Base-by-base conservation (phyloP, 2,797 vertebrate species). In the Loris lydekkerianus region DNA sequence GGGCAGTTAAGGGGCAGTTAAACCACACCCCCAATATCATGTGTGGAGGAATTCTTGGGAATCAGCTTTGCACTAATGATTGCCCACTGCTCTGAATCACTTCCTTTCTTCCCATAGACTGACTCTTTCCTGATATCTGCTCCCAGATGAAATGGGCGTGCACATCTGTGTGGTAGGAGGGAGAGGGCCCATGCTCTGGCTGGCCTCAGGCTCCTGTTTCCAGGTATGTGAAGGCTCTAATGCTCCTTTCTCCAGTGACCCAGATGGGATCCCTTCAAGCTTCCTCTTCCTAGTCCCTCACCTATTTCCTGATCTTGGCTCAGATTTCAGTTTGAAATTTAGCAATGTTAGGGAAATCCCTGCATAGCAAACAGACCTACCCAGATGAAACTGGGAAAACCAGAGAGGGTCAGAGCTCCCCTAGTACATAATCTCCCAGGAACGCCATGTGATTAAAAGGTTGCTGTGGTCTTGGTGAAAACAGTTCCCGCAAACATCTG, bases 21-120 rank as follows among this genome's bases (percentile, higher is more conserved):
- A 83, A 46, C 37, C 25, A 56, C 67, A 89, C 46, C 29, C 83
- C 81, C 96, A 40, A 18, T 61, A 76, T 25, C 58, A 53, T 10
- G 27, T 75, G 85, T 43, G 37, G 84, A 94, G 86, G 72, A 88
- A 60, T 96, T 95, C 81, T 86, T 87, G 10, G 56, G 88, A 97
- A 77, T 77, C 34, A 8, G 7, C 18, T 94, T 80, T 69, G 23
- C 61, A 89, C 46, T 31, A 20, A 77, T 17, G 5, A 75, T 40
- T 78, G 92, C 91, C 91, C 86, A 29, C n/a, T 13, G 18, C 93
- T 82, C 86, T 96, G 85, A 96, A 70, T 95, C 91, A 94, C 49
- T 65, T 92, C 67, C 88, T 93, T 78, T 81, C 60, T 60, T 60
- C 73, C 82, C 46, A 58, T 3, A 77, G 80, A 90, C 21, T 75